Base-by-base conservation (phyloP, 2,797 vertebrate species). In the Morelia viridis region DNA sequence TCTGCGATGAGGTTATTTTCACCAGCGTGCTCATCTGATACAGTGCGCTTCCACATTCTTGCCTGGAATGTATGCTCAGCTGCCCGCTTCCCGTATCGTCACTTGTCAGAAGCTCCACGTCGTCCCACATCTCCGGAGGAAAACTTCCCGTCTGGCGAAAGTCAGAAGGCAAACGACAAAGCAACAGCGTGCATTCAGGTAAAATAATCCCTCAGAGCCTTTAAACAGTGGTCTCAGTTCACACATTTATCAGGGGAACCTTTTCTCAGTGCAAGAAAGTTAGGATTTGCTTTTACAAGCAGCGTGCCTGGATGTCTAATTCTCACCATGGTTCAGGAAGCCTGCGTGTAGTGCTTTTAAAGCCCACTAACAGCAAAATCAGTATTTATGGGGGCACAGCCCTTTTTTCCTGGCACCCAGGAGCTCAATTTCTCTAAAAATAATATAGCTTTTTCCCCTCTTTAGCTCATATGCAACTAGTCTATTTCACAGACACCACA, bases 21-120 rank as follows among this genome's bases (percentile, higher is more conserved):
- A 98, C 97, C 65, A 99, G 94, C 0, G 98, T 97, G 35, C 99
- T 98, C 90, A 98, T 98, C 96, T 99, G 99, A 94, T 99, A 99
- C 93, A 99, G 94, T 0, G 98, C 98, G 1, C 97, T 98, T 8
- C 98, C 98, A 60, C 97, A 97, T 83, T 98, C 98, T 10, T 97
- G 98, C 50, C 96, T 96, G 4, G 97, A 95, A 46, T 97, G 97
- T 53, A 97, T 94, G 26, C 96, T 96, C 17, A 99, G 92, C 12
- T 97, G 98, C 87, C 97, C 97, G 0, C 96, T 98, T 95, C 97
- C 97, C 0, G 98, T 99, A 88, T 99, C 99, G 89, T 99, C 99
- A 61, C 96, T 99, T n/a, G 97, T 95, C 62, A 99, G 96, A 68
- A 99, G 97, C 28, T 99, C 99, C 35, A 99, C 96, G 2, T 98